A percentile compares a stretch with the other conserved stretches of the same genome.
These are phyloP conservation scores for Hyla sarda DNA, from an alignment of 2,113 vertebrate genomes.

Conservation along the genomic window DNA sequence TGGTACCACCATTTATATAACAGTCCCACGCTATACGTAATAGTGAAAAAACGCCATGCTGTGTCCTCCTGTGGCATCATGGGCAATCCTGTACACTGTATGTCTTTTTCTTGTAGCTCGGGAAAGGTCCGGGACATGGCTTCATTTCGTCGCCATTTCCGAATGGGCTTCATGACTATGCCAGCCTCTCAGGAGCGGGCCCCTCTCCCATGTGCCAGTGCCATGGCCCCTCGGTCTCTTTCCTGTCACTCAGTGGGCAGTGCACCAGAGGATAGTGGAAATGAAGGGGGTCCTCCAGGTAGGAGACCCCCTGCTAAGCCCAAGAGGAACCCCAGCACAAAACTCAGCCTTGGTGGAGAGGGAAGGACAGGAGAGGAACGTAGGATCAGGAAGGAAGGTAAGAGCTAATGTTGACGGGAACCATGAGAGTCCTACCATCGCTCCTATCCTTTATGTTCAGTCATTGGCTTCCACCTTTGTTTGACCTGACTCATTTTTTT, in stretches of 20 bases:
- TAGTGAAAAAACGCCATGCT: not conserved
- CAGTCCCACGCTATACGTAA: too few relatives aligned
- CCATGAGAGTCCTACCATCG: too few relatives aligned
- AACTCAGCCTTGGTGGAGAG: conserved; percentile 79
- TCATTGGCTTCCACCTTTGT: too few relatives aligned
- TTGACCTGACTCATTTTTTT: too few relatives aligned
- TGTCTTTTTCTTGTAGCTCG: conserved; percentile 37
- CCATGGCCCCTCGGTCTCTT: conserved; percentile 90
- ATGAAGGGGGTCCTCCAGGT: conserved; percentile 73
- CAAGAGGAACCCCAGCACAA: conserved; percentile 88
- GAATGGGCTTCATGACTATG: conserved; percentile 96
- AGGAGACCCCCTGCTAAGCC: conserved; percentile 86
- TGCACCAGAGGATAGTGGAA: conserved; percentile 75
- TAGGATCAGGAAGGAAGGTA: conserved; percentile 69
- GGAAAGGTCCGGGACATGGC: conserved; percentile 85
- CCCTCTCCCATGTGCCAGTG: conserved; percentile 85
- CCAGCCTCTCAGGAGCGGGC: conserved; percentile 91
- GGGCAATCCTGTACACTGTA: not conserved
- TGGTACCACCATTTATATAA: too few relatives aligned
- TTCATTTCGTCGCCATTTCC: conserved; percentile 89
- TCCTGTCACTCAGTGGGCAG: conserved; percentile 90
- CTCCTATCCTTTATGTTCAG: too few relatives aligned
- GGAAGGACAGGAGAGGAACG: conserved; percentile 67
- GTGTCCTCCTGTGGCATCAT: not conserved
- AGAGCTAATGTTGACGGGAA: too few relatives aligned